Conservation (phyloP, 2,888 invertebrate species). For the Aspidapion aeneum region DNA sequence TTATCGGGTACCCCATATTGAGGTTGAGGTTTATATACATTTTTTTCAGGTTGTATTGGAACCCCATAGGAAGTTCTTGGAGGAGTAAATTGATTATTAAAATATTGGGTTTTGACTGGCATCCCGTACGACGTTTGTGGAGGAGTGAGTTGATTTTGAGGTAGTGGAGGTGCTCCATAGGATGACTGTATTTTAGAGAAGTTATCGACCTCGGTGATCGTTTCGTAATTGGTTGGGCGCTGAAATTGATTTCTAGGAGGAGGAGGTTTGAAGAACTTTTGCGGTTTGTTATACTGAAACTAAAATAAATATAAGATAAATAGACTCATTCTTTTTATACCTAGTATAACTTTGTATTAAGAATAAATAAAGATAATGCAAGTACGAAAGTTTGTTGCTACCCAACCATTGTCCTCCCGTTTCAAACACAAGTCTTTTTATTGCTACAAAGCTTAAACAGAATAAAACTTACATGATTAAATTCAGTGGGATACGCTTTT, state of each 20-base stretch:
- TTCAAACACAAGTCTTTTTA: no score
- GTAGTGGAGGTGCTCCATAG: conserved; percentile 14
- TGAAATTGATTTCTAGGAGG: neutral
- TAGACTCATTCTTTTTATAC: no score
- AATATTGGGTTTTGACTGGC: conserved; percentile 1
- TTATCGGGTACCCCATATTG: conserved; percentile 17
- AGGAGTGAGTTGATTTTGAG: conserved; percentile 6
- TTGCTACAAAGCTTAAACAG: no score
- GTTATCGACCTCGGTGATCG: neutral
- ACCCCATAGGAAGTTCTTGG: conserved; percentile 14
- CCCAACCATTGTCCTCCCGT: no score
- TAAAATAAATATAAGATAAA: no score
- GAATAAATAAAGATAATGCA: no score
- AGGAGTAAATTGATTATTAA: conserved; percentile 6
- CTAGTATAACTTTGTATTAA: no score
- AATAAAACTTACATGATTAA: neutral
- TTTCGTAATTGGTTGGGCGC: neutral
- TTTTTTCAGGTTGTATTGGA: neutral
- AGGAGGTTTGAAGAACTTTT: neutral
- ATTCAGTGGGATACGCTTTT: neutral
- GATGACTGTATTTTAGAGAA: conserved; percentile 7
- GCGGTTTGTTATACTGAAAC: neutral
- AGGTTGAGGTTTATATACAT: conserved; percentile 12
- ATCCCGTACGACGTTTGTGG: conserved; percentile 13
- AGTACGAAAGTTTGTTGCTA: no score